Base-by-base conservation (phyloP, 2,797 vertebrate species). In the Urosaurus nigricauda region DNA sequence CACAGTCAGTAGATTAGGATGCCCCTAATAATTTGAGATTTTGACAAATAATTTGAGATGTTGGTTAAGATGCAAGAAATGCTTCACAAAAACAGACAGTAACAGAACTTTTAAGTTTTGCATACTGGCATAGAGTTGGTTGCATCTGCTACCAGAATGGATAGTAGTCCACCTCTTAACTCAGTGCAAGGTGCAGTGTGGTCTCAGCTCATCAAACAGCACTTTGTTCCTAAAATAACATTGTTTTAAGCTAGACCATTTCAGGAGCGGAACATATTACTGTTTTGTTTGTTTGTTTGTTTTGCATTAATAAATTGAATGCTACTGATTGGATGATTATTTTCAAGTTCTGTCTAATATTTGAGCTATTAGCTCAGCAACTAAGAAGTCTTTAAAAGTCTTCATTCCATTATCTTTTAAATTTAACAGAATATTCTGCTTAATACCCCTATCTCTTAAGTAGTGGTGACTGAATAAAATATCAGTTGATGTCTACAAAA, bases 381-480 rank as follows among this genome's bases (percentile, higher is more conserved):
- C 70, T 85, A 70, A 90, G 73, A 74, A 91, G 82, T 29, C 29
- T 47, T 93, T 95, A 83, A 89, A 92, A 91, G 90, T 89, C 88
- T 93, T 91, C 91, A 86, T 94, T 86, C 21, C 78, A 83, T 80
- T 95, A 90, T 96, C 84, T 93, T 84, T 86, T 90, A 80, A 92
- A 86, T 86, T 91, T 90, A 79, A 70, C 70, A 93, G 91, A 53
- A 77, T 83, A 65, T 77, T 79, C 37, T 58, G 71, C 81, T 60
- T 95, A 91, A 92, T 94, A 92, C 88, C 85, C 90, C 90, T 95
- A 83, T 94, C 92, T 84, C 86, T 91, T 89, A 93, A 93, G 92
- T 93, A 95, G 92, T 94, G 93, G 88, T 87, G 77, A 92, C 87
- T 89, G 90, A 90, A 93, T 86, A 90, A 90, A 94, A 85, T 92